Conservation (phyloP, 1,140 invertebrate species). For the Cepaea nemoralis region DNA sequence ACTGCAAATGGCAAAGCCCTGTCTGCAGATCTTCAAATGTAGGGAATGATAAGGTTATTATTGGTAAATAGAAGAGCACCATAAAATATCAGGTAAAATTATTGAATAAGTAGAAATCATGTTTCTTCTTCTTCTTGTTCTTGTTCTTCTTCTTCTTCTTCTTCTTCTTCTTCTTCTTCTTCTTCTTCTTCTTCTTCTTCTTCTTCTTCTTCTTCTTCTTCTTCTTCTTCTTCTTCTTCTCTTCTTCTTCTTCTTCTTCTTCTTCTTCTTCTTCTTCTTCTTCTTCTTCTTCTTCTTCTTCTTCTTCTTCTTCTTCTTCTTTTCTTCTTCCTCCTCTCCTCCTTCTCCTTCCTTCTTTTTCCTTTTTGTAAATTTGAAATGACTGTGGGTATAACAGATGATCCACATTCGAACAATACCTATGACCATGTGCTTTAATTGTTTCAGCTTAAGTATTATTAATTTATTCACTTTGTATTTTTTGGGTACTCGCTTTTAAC, state of each 20-base stretch:
- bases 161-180: not conserved
- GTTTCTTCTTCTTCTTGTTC: not conserved
- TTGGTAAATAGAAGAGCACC: too few relatives aligned
- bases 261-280: conserved; percentile 7
- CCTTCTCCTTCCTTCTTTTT: conserved; percentile 6
- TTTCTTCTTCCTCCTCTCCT: conserved; percentile 2
- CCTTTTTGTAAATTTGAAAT: too few relatives aligned
- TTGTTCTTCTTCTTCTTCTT: not conserved
- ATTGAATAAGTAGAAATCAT: too few relatives aligned
- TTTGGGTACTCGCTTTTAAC: too few relatives aligned
- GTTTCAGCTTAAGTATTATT: too few relatives aligned
- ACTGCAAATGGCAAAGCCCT: too few relatives aligned
- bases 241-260: conserved; percentile 1
- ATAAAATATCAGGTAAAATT: not conserved
- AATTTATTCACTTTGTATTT: too few relatives aligned
- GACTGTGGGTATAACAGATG: too few relatives aligned
- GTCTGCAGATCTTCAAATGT: too few relatives aligned
- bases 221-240: not conserved
- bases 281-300: not conserved
- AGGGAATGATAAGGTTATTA: not conserved
- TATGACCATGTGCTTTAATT: too few relatives aligned
- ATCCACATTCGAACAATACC: too few relatives aligned
- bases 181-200: not conserved
- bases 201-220: not conserved
- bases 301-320: conserved; percentile 13